These are phyloP conservation scores for Girardia tigrina DNA, from an alignment of 2,888 invertebrate species.

Conservation along the genomic window DNA sequence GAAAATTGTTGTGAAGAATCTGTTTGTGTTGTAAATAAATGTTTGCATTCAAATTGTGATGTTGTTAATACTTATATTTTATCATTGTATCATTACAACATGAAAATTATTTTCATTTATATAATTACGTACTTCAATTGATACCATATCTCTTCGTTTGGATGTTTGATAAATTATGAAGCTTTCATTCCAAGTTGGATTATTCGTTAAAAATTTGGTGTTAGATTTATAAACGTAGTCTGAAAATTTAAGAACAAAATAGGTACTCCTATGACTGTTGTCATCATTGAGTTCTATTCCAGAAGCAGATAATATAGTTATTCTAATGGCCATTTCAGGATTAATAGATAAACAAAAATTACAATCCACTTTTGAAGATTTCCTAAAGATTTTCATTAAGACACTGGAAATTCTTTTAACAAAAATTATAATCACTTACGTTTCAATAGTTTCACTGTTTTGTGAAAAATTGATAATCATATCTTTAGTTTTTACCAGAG, in stretches of 20 bases:
- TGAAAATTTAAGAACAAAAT: background rate
- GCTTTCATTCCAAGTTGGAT: background rate
- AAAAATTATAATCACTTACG: no score
- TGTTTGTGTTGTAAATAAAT: no score
- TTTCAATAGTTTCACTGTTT: background rate
- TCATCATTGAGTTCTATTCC: background rate
- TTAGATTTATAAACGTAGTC: background rate
- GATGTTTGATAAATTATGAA: background rate
- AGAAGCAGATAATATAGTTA: background rate
- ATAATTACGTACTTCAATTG: slow-evolving; percentile 8
- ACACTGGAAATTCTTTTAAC: no score
- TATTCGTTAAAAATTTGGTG: background rate
- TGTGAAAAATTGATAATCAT: background rate
- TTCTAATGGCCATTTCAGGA: background rate
- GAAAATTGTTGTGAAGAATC: no score
- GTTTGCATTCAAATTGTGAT: no score
- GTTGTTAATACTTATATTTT: no score
- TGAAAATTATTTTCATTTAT: no score
- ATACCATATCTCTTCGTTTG: background rate
- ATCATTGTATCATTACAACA: no score
- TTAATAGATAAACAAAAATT: background rate
- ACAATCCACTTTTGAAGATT: background rate
- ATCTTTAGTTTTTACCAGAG: background rate
- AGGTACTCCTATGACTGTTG: background rate
- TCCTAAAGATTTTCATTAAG: background rate